Evolutionary conservation across 2,113 vertebrate species (phyloP).

Genomic region (Erythrolamprus reginae): DNA sequence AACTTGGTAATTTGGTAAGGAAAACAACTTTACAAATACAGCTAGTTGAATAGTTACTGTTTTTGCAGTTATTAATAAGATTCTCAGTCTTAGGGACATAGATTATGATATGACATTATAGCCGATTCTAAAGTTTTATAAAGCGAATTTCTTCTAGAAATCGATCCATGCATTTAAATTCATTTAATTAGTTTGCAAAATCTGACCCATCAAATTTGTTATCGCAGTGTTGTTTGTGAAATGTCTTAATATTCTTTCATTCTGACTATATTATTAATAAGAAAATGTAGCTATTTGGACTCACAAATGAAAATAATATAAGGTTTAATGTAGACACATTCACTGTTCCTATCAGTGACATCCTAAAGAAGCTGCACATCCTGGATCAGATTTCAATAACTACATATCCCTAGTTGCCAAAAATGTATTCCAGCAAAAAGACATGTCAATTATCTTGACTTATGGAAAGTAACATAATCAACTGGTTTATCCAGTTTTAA

Average conservation of each 20-base stretch:
- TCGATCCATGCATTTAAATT: not conserved
- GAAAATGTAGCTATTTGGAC: not conserved
- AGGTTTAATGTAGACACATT: not conserved
- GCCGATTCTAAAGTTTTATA: not conserved
- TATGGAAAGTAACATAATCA: not conserved
- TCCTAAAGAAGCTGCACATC: not conserved
- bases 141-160: not conserved
- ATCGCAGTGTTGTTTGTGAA: not conserved
- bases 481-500: not conserved
- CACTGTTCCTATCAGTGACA: not conserved
- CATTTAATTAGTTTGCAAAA: not conserved
- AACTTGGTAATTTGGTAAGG: not conserved
- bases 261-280: not conserved
- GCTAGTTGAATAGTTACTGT: not conserved
- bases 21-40: not conserved
- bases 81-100: not conserved
- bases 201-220: not conserved
- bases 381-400: not conserved
- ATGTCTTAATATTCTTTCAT: not conserved
- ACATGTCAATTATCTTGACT: not conserved
- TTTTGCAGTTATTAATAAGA: not conserved
- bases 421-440: not conserved
- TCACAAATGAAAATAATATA: not conserved
- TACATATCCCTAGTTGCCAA: not conserved
- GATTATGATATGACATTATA: not conserved